Base-by-base conservation (phyloP, 2,888 invertebrate genomes). In the Eupithecia insigniata region DNA sequence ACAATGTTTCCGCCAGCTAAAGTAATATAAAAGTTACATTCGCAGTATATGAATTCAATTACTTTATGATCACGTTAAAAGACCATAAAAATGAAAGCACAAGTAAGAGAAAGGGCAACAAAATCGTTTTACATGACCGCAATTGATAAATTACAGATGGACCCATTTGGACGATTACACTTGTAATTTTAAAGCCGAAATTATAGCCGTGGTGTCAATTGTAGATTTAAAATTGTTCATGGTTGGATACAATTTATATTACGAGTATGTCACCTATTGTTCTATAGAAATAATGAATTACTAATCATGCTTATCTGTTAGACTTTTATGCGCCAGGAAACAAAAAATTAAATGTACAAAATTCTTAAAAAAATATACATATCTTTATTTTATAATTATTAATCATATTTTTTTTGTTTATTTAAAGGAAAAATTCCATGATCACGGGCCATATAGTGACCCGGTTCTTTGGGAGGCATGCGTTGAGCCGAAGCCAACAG, bases 151-250 rank as follows among this genome's bases (percentile, higher is more conserved):
- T 87, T 84, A 85, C 85, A 83, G 81, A 79, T 81, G 69, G 58
- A 83, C 78, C 81, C 82, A 85, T 87, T 86, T 84, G 83, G 86
- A 82, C 80, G 84, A 88, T 89, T 90, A 88, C 88, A 88, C 87
- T 85, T 87, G 84, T 88, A 87, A 88, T 89, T 88, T 88, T 74
- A 79, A 62, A 80, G 73, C 79, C 78, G 80, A 87, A 88, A 89
- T 90, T 87, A 85, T 82, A 82, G 84, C 78, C 78, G 85, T 83
- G 4, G 78, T 72, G 82, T 83, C 82, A 79, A 85, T 84, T 66
- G 55, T 58, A 28, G 55, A 58, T 58, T 60, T 69, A 39, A 66
- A 70, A 68, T 58, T 70, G 28, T 68, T 55, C 32, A 43, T 32
- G 67, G 28, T 71, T 32, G 36, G 61, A 61, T 67, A 39, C 18